Evolutionary conservation across 1,140 invertebrate genomes (phyloP).

Genomic region (Phenacoccus solenopsis): DNA sequence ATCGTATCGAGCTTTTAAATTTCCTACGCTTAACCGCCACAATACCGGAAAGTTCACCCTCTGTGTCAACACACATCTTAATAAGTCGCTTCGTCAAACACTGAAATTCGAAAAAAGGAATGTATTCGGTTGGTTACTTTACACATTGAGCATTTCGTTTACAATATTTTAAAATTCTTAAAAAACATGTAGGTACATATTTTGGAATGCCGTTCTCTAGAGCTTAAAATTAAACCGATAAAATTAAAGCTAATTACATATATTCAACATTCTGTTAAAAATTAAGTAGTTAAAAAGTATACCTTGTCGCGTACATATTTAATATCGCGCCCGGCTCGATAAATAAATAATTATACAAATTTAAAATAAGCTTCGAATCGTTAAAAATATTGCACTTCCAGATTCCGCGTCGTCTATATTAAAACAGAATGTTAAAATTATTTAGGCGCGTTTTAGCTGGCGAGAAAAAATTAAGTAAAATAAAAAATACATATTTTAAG

Average conservation of each 20-base stretch:
- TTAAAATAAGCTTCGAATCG: neutral
- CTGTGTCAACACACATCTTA: neutral
- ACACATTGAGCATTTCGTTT: slow-evolving; percentile 14
- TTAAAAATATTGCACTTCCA: neutral
- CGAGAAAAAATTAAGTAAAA: neutral
- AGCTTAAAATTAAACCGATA: neutral
- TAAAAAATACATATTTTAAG: neutral
- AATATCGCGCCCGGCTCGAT: neutral
- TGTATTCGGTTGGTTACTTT: slow-evolving; percentile 11
- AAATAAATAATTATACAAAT: neutral
- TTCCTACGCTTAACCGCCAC: neutral
- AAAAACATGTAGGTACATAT: neutral
- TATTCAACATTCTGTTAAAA: neutral
- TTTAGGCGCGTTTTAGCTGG: neutral
- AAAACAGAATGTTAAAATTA: neutral
- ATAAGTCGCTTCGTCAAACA: neutral
- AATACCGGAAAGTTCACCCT: neutral
- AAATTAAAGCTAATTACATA: neutral
- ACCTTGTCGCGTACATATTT: neutral
- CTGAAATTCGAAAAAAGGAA: neutral
- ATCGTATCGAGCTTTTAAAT: neutral
- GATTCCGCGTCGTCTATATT: too few relatives aligned
- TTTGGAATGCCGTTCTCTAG: neutral
- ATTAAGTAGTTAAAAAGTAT: neutral
- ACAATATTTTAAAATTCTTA: neutral